Evolutionary conservation across 1,140 invertebrate species (phyloP).

Genomic region (Lordiphosa clarofinis): DNA sequence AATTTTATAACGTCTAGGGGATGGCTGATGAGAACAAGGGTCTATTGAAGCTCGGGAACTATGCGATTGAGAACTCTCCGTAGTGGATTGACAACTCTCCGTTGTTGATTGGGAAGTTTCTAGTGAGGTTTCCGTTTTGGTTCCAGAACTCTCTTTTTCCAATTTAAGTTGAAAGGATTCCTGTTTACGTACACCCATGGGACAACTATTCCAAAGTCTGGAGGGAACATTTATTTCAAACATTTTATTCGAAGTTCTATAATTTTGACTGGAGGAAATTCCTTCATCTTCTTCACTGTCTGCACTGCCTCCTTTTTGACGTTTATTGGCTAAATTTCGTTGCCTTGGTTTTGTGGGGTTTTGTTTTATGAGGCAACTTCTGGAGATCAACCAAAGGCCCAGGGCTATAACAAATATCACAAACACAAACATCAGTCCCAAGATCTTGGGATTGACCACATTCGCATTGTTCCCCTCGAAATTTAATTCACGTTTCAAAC

Average conservation of each 20-base stretch:
- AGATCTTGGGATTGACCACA: conserved; percentile 11
- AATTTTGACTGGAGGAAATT: neutral
- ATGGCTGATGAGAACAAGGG: too few species aligned
- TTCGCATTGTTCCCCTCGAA: neutral
- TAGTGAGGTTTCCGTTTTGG: neutral
- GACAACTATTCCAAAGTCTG: conserved; percentile 1
- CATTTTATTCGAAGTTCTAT: neutral
- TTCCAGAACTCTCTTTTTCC: neutral
- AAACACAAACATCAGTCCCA: conserved; percentile 24
- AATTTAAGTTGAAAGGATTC: neutral
- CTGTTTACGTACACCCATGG: neutral
- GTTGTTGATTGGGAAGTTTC: neutral
- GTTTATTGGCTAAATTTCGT: neutral
- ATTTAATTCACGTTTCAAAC: conserved; percentile 25
- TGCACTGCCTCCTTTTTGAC: neutral
- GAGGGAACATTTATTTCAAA: conserved; percentile 2
- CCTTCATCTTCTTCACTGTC: neutral
- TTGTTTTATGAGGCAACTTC: conserved; percentile 16
- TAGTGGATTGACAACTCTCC: neutral
- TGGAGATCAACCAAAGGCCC: conserved; percentile 31
- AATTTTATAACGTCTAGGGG: conserved; percentile 3
- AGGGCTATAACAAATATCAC: conserved; percentile 28
- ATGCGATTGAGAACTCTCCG: too few species aligned
- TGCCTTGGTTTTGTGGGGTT: neutral
- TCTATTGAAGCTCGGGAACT: neutral